phyloP scores from a whole-genome alignment of 2,113 vertebrate species.

The Damaliscus lunatus region DNA sequence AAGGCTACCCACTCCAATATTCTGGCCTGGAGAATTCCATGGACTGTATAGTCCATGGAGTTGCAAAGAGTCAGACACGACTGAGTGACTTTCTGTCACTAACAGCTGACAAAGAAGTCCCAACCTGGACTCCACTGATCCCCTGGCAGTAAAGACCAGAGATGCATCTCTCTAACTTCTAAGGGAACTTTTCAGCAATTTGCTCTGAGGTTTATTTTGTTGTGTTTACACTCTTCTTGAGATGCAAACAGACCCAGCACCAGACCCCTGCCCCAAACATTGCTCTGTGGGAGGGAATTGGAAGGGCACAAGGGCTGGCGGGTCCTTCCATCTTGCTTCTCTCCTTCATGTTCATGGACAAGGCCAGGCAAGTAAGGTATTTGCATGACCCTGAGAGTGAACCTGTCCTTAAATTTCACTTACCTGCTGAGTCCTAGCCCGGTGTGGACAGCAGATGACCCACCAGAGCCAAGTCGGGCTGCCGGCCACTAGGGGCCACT shows the following conservation, averaged over 20 bases:
- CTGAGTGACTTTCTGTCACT: not conserved
- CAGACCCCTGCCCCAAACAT: accelerated
- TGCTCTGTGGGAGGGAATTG: not conserved
- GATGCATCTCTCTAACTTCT: accelerated
- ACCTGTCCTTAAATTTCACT: not conserved
- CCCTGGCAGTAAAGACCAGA: not conserved
- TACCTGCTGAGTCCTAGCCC: accelerated
- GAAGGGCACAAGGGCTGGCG: accelerated
- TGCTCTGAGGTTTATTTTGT: not conserved
- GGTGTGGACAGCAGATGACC: accelerated
- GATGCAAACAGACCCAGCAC: not conserved
- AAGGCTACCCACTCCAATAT: not conserved
- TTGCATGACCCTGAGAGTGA: accelerated
- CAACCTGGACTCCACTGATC: not conserved
- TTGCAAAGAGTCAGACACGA: not conserved
- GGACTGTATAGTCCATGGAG: too few relatives aligned
- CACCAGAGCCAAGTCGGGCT: accelerated
- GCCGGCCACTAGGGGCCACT: accelerated
- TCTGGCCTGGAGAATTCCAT: not conserved
- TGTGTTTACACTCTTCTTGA: not conserved
- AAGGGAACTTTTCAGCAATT: not conserved
- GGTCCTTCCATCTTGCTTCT: not conserved
- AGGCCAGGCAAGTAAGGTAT: accelerated
- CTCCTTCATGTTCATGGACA: not conserved
- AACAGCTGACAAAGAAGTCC: not conserved